These are phyloP conservation scores for Aleiodes alternator DNA, from an alignment of 2,888 invertebrate species.

Conservation along the genomic window DNA sequence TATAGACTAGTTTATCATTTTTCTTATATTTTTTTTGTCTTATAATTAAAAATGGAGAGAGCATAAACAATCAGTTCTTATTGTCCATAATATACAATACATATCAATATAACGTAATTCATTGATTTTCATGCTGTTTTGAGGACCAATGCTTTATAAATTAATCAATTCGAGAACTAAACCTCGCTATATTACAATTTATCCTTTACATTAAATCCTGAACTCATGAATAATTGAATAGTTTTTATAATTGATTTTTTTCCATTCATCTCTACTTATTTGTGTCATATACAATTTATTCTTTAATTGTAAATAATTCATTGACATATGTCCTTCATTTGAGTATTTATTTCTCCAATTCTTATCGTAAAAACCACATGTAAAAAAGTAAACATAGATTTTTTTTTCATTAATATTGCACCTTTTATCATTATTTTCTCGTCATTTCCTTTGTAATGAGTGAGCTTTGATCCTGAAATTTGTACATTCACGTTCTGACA, in stretches of 20 bases:
- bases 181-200: not conserved
- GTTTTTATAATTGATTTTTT: conserved; percentile 7
- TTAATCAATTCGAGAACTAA: not conserved
- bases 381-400: conserved; percentile 30
- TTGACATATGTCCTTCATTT: not conserved
- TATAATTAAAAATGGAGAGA: conserved; percentile 23
- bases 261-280: not conserved
- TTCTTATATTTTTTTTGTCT: not conserved
- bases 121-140: not conserved
- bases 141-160: not conserved
- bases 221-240: too few relatives aligned
- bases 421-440: not conserved
- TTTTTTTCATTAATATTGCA: conserved; percentile 25
- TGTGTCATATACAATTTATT: conserved; percentile 18
- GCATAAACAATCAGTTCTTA: conserved; percentile 32
- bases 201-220: not conserved
- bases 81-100: conserved; percentile 33
- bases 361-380: conserved; percentile 6
- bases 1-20: conserved; percentile 26
- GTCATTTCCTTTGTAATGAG: not conserved
- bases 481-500: conserved; percentile 11
- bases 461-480: conserved; percentile 38
- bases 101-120: conserved; percentile 4
- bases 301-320: conserved; percentile 7
- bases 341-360: conserved; percentile 1